Evolutionary conservation across 2,113 vertebrate species (phyloP).

Genomic region (Papio anubis): DNA sequence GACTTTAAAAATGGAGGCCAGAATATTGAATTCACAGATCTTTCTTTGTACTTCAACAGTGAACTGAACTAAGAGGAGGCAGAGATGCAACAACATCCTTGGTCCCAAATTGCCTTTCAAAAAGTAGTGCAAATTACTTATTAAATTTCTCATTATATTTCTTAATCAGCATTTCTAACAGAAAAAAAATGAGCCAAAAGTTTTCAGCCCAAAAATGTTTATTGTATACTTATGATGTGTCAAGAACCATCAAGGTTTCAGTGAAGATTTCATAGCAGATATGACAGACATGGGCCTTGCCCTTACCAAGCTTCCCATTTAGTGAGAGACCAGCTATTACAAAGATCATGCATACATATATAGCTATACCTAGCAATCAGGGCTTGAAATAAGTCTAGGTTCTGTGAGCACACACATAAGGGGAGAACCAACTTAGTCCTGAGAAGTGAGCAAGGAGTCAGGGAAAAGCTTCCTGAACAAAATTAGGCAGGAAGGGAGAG

Average conservation of each 20-base stretch:
- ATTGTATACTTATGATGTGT: neutral
- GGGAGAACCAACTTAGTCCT: neutral
- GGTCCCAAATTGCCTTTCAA: conserved; percentile 34
- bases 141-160: neutral
- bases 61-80: neutral
- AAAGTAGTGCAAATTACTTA: neutral
- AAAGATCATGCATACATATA: neutral
- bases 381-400: neutral
- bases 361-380: neutral
- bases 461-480: neutral
- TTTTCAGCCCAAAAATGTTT: neutral
- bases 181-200: conserved; percentile 27
- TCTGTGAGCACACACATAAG: neutral
- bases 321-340: neutral
- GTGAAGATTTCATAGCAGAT: neutral
- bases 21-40: conserved; percentile 26
- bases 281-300: neutral
- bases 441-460: neutral
- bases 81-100: neutral
- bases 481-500: neutral
- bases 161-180: conserved; percentile 12
- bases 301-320: neutral
- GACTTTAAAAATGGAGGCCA: conserved; percentile 3
- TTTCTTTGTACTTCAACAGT: neutral
- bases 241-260: neutral